Percentiles rank a stretch among this genome's conserved stretches.
phyloP scores from a whole-genome alignment of 1,140 invertebrate species.

The Pogonognathellus flavescens region DNA sequence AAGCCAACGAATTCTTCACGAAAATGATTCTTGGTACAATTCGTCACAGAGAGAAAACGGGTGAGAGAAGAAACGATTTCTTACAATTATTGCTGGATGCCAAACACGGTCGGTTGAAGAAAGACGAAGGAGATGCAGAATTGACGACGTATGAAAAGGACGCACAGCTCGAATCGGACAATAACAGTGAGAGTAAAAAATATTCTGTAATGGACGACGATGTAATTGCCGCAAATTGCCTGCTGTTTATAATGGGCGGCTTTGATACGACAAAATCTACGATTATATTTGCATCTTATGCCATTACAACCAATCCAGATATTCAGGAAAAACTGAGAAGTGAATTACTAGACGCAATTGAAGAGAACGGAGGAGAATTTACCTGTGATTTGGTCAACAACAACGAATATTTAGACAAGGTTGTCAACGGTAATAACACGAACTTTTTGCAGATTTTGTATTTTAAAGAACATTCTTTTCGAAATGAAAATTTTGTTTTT shows the following conservation, averaged over 20 bases:
- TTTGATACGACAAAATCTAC: slow-evolving; percentile 65
- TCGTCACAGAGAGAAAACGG: slow-evolving; percentile 39
- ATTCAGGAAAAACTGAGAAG: slow-evolving; percentile 70
- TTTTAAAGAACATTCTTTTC: no score
- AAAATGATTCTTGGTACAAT: slow-evolving; percentile 24
- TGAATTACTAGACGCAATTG: slow-evolving; percentile 69
- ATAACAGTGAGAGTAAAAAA: no score
- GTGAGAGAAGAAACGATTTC: slow-evolving; percentile 67
- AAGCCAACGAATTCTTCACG: slow-evolving; percentile 58
- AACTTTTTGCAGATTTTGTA: no score
- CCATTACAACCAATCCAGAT: slow-evolving; percentile 69
- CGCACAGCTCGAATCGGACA: slow-evolving; percentile 18
- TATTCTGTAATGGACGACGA: no score
- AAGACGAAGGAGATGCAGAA: slow-evolving; percentile 26
- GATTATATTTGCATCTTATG: slow-evolving; percentile 54
- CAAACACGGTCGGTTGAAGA: slow-evolving; percentile 65
- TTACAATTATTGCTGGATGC: slow-evolving; percentile 71
- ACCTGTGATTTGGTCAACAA: slow-evolving; percentile 76
- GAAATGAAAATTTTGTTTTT: no score
- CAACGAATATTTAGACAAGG: slow-evolving; percentile 76
- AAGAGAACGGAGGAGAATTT: slow-evolving; percentile 68
- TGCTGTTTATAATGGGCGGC: slow-evolving; percentile 66
- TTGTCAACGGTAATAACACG: slow-evolving; percentile 76
- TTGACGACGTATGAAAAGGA: slow-evolving; percentile 57
- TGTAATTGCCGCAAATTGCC: slow-evolving; percentile 52